These are phyloP conservation scores for Drosophila takahashii DNA, from an alignment of 1,140 invertebrate genomes.

Conservation along the genomic window DNA sequence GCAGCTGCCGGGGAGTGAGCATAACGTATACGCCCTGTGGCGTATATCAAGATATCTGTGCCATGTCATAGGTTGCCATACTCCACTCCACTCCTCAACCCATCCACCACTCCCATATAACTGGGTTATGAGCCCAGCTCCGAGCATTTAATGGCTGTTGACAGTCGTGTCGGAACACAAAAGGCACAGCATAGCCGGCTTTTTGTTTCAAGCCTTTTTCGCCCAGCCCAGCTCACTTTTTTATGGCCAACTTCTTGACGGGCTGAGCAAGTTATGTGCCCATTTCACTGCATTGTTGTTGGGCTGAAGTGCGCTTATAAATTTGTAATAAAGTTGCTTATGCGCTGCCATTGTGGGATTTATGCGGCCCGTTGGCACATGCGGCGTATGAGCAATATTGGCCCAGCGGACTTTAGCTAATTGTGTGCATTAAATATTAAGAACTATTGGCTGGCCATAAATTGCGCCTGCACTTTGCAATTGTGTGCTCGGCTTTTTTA, in stretches of 20 bases:
- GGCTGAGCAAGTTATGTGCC: slow-evolving; percentile 67
- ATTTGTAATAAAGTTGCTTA: slow-evolving; percentile 73
- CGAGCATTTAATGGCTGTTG: slow-evolving; percentile 81
- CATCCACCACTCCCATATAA: slow-evolving; percentile 25
- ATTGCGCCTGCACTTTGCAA: slow-evolving; percentile 46
- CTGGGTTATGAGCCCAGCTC: slow-evolving; percentile 70
- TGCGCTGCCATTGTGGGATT: slow-evolving; percentile 42
- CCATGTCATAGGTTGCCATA: slow-evolving; percentile 64
- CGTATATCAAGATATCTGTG: slow-evolving; percentile 63
- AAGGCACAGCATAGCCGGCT: slow-evolving; percentile 17
- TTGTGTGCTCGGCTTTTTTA: slow-evolving; percentile 40
- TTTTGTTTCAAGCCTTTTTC: slow-evolving; percentile 53
- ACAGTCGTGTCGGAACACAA: slow-evolving; percentile 79
- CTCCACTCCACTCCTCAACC: slow-evolving; percentile 5
- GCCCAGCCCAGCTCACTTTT: slow-evolving; percentile 33
- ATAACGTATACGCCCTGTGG: slow-evolving; percentile 46
- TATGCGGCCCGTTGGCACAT: slow-evolving; percentile 25
- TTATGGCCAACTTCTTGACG: slow-evolving; percentile 70
- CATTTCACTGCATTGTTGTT: slow-evolving; percentile 66
- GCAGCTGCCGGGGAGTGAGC: slow-evolving; percentile 52
- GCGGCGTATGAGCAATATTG: slow-evolving; percentile 60
- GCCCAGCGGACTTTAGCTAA: slow-evolving; percentile 46
- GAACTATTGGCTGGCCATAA: slow-evolving; percentile 65
- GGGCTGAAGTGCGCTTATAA: slow-evolving; percentile 78
- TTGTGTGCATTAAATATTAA: slow-evolving; percentile 70